Evolutionary conservation across 2,888 invertebrate genomes (phyloP).

Genomic region (Andrena chrysosceles): DNA sequence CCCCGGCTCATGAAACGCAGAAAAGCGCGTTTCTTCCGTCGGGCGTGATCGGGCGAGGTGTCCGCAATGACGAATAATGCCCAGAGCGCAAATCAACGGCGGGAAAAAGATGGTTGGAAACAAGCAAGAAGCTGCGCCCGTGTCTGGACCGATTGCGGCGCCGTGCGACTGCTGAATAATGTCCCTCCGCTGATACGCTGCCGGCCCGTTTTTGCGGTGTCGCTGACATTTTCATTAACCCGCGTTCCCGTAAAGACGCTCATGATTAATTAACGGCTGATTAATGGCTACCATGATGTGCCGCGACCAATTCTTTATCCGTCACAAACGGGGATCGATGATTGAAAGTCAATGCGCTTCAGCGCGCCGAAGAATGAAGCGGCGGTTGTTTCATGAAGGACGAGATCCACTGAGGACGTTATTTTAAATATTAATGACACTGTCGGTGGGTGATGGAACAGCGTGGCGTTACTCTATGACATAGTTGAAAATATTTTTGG

Average conservation of each 20-base stretch:
- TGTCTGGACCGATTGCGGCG: slow-evolving; percentile 13
- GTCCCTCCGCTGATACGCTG: slow-evolving; percentile 15
- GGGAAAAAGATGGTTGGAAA: slow-evolving; percentile 36
- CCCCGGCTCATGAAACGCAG: slow-evolving; percentile 46
- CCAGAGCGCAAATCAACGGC: slow-evolving; percentile 52
- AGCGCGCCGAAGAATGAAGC: not conserved
- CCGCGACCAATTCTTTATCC: slow-evolving; percentile 36
- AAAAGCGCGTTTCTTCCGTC: slow-evolving; percentile 49
- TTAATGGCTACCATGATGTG: slow-evolving; percentile 52
- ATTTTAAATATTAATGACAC: slow-evolving; percentile 9
- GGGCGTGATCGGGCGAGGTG: slow-evolving; percentile 57
- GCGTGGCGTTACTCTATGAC: no score
- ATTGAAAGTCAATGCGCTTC: slow-evolving; percentile 36
- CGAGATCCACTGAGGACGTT: not conserved
- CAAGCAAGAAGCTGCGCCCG: slow-evolving; percentile 49
- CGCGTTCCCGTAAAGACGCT: slow-evolving; percentile 45
- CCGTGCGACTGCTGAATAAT: slow-evolving; percentile 52
- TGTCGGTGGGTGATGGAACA: not conserved
- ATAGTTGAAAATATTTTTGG: no score
- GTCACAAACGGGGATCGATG: not conserved
- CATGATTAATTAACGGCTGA: slow-evolving; percentile 68
- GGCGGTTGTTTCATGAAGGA: not conserved
- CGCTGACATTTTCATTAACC: slow-evolving; percentile 70
- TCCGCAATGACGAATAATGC: slow-evolving; percentile 56
- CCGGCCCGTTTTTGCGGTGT: slow-evolving; percentile 43